phyloP scores from a whole-genome alignment of 1,140 invertebrate genomes.

The Drosophila sechellia region DNA sequence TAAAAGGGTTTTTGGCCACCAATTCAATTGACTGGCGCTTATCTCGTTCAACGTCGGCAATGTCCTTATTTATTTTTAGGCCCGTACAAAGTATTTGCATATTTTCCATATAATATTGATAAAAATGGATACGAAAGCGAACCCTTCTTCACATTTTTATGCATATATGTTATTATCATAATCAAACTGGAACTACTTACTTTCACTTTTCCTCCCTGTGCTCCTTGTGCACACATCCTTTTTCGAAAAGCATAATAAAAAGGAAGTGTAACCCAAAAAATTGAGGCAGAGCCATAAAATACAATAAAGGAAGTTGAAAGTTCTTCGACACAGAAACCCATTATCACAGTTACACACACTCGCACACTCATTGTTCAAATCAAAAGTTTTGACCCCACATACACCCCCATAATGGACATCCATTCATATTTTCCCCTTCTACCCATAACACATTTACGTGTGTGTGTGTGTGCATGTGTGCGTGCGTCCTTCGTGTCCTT shows the following conservation, averaged over 20 bases:
- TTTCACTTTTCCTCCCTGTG: slow-evolving; percentile 14
- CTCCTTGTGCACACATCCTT: slow-evolving; percentile 29
- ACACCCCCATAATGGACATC: slow-evolving; percentile 66
- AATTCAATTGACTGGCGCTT: slow-evolving; percentile 30
- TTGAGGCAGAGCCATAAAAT: slow-evolving; percentile 62
- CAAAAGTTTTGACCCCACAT: slow-evolving; percentile 75
- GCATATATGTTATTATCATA: slow-evolving; percentile 73
- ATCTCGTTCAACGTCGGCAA: slow-evolving; percentile 2
- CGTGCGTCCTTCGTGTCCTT: slow-evolving; percentile 56
- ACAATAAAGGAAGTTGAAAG: slow-evolving; percentile 82
- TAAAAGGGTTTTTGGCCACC: neutral
- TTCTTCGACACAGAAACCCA: slow-evolving; percentile 80
- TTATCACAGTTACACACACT: slow-evolving; percentile 74
- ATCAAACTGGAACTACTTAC: slow-evolving; percentile 52
- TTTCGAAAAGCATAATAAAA: slow-evolving; percentile 21
- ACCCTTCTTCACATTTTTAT: slow-evolving; percentile 29
- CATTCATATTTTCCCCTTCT: slow-evolving; percentile 63
- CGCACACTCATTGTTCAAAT: slow-evolving; percentile 64
- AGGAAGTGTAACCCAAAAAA: slow-evolving; percentile 46
- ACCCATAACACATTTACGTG: neutral
- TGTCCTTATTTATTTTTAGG: slow-evolving; percentile 33
- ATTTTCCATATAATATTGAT: slow-evolving; percentile 61
- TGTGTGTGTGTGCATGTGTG: slow-evolving; percentile 19
- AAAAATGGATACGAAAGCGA: slow-evolving; percentile 35
- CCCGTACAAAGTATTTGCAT: slow-evolving; percentile 62